phyloP scores from a whole-genome alignment of 2,888 invertebrate species.

The Diaphora mendica region DNA sequence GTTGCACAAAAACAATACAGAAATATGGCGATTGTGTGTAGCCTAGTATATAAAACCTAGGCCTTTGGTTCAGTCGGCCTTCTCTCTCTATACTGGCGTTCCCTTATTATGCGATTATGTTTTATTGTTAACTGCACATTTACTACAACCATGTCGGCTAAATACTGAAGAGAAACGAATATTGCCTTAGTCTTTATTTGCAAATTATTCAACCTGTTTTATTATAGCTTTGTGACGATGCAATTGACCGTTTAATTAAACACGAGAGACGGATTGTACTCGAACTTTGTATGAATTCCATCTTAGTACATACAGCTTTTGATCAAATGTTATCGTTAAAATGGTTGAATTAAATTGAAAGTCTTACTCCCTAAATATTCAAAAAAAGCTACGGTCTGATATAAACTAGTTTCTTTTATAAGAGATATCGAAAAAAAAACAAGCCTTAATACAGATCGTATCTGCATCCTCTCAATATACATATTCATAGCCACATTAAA shows the following conservation, averaged over 20 bases:
- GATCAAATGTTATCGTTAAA: slow-evolving; percentile 10
- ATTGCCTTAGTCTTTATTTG: slow-evolving; percentile 50
- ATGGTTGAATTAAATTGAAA: neutral
- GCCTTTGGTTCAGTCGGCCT: slow-evolving; percentile 5
- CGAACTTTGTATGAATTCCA: slow-evolving; percentile 28
- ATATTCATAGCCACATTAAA: slow-evolving; percentile 3
- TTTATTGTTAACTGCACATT: slow-evolving; percentile 68
- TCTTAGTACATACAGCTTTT: slow-evolving; percentile 12
- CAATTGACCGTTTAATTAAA: slow-evolving; percentile 55
- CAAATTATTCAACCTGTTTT: slow-evolving; percentile 52
- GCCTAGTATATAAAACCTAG: slow-evolving; percentile 16
- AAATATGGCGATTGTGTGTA: neutral
- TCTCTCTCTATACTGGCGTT: slow-evolving; percentile 7
- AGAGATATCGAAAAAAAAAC: neutral
- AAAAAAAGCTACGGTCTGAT: neutral
- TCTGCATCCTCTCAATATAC: neutral
- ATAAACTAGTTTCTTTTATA: neutral
- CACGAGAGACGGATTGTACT: slow-evolving; percentile 32
- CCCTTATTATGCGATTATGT: slow-evolving; percentile 23
- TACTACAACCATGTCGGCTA: slow-evolving; percentile 54
- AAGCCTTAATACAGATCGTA: neutral
- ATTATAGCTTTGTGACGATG: slow-evolving; percentile 58
- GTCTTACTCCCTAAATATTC: slow-evolving; percentile 1
- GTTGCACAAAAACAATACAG: neutral
- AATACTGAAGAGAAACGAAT: slow-evolving; percentile 58